These are phyloP conservation scores for Leptinotarsa undecemlineata DNA, from an alignment of 1,140 invertebrate species.

Conservation along the genomic window DNA sequence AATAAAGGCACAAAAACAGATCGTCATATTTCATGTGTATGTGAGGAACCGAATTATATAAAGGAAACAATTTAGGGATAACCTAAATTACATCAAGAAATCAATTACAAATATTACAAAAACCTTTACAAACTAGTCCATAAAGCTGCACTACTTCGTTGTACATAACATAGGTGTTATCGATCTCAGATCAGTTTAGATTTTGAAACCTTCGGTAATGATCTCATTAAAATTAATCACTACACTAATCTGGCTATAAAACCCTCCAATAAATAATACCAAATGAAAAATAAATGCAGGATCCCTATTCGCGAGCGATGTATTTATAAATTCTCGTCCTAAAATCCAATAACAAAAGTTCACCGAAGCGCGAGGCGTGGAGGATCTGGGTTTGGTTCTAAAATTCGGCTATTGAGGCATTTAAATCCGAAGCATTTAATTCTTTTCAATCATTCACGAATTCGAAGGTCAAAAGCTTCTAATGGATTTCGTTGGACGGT, in stretches of 20 bases:
- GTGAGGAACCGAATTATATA: no score
- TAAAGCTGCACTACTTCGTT: no score
- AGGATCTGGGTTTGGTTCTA: not conserved
- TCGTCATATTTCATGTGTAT: no score
- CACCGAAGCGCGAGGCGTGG: slow-evolving; percentile 1
- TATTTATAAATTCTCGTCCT: not conserved
- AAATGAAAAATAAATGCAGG: not conserved
- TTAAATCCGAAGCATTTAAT: not conserved
- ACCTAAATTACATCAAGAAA: no score
- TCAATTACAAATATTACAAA: no score
- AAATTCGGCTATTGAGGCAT: not conserved
- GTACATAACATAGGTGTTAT: no score
- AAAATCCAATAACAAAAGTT: slow-evolving; percentile 6
- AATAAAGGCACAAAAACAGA: no score
- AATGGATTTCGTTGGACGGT: not conserved
- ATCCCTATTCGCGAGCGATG: not conserved
- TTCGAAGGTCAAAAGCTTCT: slow-evolving; percentile 3
- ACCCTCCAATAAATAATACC: slow-evolving; percentile 1
- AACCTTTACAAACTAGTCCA: no score
- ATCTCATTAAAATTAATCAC: slow-evolving; percentile 13
- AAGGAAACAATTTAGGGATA: no score
- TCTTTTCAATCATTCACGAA: not conserved
- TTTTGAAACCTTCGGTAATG: not conserved
- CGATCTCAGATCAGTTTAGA: not conserved
- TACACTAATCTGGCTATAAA: slow-evolving; percentile 6